Evolutionary conservation across 37 sponge, comb jelly and placozoan species (phyloP).

Genomic region (Spongilla lacustris): DNA sequence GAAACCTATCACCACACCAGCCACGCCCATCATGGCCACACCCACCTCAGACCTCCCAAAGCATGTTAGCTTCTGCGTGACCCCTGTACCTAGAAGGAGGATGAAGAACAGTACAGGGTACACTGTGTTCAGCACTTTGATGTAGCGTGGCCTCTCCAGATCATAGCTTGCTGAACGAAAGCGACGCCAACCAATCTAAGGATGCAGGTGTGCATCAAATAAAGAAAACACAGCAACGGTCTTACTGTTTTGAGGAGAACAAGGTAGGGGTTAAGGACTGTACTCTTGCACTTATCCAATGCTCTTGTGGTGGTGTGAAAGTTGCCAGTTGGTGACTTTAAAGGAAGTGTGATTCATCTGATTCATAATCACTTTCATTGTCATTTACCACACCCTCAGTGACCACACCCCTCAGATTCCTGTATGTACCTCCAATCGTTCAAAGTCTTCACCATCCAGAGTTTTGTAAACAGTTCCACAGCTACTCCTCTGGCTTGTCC

Average conservation of each 20-base stretch:
- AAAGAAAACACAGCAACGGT: background rate
- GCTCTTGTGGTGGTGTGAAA: conserved; percentile 33
- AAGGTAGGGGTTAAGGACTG: conserved; percentile 71
- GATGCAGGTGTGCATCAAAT: background rate
- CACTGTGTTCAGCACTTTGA: conserved; percentile 30
- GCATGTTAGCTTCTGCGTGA: conserved; percentile 67
- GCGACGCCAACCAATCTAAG: conserved; percentile 71
- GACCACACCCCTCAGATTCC: too few species aligned
- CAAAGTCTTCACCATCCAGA: background rate
- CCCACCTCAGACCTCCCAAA: conserved; percentile 67
- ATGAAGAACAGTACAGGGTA: conserved; percentile 68
- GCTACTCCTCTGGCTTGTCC: background rate
- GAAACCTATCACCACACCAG: too few species aligned
- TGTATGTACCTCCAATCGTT: background rate
- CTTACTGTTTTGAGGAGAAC: conserved; percentile 74
- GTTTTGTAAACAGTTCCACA: background rate
- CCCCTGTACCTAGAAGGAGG: conserved; percentile 27
- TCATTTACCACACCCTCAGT: too few species aligned
- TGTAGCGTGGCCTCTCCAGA: background rate
- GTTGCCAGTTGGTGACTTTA: background rate
- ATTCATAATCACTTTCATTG: too few species aligned
- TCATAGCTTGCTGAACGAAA: conserved; percentile 12
- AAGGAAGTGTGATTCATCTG: background rate
- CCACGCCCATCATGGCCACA: too few species aligned
- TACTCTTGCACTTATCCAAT: conserved; percentile 65